Base-by-base conservation (phyloP, 2,113 vertebrate species). In the Nanorana parkeri region DNA sequence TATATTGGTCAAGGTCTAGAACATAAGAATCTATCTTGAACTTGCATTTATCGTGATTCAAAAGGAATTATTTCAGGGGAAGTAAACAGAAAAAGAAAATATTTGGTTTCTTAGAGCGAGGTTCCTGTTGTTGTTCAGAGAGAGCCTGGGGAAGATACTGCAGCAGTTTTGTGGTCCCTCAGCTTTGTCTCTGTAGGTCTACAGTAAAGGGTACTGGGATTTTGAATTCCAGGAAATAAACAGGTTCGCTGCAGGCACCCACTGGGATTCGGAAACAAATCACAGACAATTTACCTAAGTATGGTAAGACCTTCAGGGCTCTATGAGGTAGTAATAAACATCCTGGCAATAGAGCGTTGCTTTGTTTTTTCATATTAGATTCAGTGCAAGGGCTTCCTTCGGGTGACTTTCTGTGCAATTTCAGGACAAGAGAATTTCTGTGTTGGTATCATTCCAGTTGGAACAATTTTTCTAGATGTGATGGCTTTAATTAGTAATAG, bases 181-280 rank as follows among this genome's bases (percentile, higher is more conserved):
- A 58, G 51, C 69, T 75, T 26, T 26, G 41, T n/a, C 60, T 81
- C 80, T 66, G 80, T 73, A 75, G 80, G 51, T 36, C 73, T 41
- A 60, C 11, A 60, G 51, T 26, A 82, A 82, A 63, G 74, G 60
- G 69, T 52, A 26, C 47, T 74, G 80, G 80, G 80, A 82, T 67
- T 82, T 58, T 2, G 41, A 75, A 75, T 75, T 82, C 71, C 71
- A 75, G 80, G 80, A 75, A 82, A 82, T 82, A 82, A 82, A 82
- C 71, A 82, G 80, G 71, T 75, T 67, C 6, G 51, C 63, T 67
- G 51, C 19, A 64, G 23, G 51, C 61, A 56, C 67, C 80, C 61
- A 64, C 54, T 17, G 71, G 69, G 80, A 82, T 20, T 67, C 28
- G 7, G 51, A 63, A 20, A 82, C 52, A 82, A 75, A 82, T 75